Percentiles rank a stretch among this genome's conserved stretches.
Conservation (phyloP, 2,797 vertebrate genomes). For the Pterois miles region DNA sequence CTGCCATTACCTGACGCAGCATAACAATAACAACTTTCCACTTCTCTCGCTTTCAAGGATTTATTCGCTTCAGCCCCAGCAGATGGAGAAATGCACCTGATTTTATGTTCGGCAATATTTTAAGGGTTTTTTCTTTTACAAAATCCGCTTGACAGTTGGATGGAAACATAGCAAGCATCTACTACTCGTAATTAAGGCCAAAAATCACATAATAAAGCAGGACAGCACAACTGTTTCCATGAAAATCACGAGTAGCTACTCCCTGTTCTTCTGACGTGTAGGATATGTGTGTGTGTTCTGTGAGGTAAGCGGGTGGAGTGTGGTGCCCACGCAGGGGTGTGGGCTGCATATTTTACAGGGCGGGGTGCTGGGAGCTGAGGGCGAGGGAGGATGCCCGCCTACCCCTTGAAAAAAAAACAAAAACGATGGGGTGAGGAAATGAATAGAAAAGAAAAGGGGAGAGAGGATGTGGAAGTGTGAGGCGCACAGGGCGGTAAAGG, state of each 20-base stretch:
- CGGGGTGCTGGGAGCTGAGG: conserved; percentile 42
- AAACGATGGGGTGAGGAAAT: conserved; percentile 8
- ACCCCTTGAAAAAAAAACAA: conserved; percentile 1
- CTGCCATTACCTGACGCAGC: neutral
- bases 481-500: neutral
- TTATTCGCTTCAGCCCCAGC: conserved; percentile 6
- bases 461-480: neutral
- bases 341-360: conserved; percentile 60
- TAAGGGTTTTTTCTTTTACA: neutral
- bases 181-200: conserved; percentile 30
- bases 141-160: conserved; percentile 10
- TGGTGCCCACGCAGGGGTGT: conserved; percentile 66
- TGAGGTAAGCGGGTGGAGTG: conserved; percentile 70
- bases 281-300: conserved; percentile 38
- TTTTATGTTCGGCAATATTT: conserved; percentile 29
- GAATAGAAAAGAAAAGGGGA: neutral
- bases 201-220: conserved; percentile 42
- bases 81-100: conserved; percentile 29
- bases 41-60: neutral
- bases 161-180: conserved; percentile 40
- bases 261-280: conserved; percentile 49
- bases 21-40: conserved; percentile 32
- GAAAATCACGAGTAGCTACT: conserved; percentile 38
- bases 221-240: conserved; percentile 64
- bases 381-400: neutral